Evolutionary conservation across 2,888 invertebrate genomes (phyloP).

Genomic region (Gymnocheta viridis): DNA sequence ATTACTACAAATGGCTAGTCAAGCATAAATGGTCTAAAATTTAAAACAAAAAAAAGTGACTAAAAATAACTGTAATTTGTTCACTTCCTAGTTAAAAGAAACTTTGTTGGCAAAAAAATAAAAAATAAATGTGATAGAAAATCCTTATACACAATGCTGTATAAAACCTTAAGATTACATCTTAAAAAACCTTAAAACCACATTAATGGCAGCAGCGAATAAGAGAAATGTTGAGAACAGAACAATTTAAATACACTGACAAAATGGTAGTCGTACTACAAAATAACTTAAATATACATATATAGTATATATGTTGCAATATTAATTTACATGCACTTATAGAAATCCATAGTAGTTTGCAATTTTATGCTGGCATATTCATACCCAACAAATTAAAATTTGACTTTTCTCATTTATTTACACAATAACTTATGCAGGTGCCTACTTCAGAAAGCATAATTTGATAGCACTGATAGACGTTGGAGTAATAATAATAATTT

Average conservation of each 20-base stretch:
- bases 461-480: too few species aligned
- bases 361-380: too few species aligned
- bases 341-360: too few species aligned
- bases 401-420: too few species aligned
- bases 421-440: too few species aligned
- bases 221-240: neutral
- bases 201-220: constrained; percentile 18
- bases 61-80: constrained; percentile 25
- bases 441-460: too few species aligned
- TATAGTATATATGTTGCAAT: too few species aligned
- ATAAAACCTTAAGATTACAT: neutral
- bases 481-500: too few species aligned
- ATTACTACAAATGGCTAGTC: constrained; percentile 48
- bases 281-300: neutral
- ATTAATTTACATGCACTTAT: too few species aligned
- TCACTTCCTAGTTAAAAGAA: neutral
- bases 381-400: too few species aligned
- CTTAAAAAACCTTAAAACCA: constrained; percentile 31
- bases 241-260: neutral
- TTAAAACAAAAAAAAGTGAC: neutral
- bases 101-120: constrained; percentile 1
- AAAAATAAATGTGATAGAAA: neutral
- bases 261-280: neutral
- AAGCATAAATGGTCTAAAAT: constrained; percentile 49
- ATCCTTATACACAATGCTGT: neutral